These are phyloP conservation scores for Drosophila eugracilis DNA, from an alignment of 1,140 invertebrate species.

Conservation along the genomic window DNA sequence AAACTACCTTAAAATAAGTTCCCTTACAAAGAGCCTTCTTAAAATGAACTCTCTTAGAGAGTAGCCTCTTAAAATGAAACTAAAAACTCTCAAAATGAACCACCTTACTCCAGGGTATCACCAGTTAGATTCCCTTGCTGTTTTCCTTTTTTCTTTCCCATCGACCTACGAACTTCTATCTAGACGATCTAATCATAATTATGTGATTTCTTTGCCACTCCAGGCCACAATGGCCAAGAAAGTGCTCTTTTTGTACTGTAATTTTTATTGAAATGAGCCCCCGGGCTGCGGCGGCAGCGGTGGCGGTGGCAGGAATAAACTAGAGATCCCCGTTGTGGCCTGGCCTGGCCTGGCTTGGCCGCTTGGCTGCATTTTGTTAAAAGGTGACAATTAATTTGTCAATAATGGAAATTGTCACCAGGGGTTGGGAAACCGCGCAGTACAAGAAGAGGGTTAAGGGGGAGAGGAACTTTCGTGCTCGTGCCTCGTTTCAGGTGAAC, in stretches of 20 bases:
- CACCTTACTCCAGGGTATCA: neutral
- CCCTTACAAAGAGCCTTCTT: neutral
- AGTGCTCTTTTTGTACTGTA: conserved; percentile 55
- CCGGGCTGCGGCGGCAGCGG: no score
- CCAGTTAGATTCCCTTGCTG: neutral
- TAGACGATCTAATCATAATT: conserved; percentile 74
- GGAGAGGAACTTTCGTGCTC: conserved; percentile 37
- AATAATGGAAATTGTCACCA: conserved; percentile 76
- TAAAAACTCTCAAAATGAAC: neutral
- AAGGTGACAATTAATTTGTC: conserved; percentile 83
- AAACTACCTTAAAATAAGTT: no score
- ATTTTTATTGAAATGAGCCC: conserved; percentile 72
- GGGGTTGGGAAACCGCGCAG: neutral
- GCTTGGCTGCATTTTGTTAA: conserved; percentile 75
- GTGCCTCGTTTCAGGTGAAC: conserved; percentile 47
- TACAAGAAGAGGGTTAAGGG: no score
- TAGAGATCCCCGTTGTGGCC: conserved; percentile 12
- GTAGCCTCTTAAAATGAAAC: neutral
- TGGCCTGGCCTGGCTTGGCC: no score
- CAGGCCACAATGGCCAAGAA: conserved; percentile 25
- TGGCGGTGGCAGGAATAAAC: neutral
- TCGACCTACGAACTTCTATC: conserved; percentile 11
- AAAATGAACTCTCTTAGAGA: neutral
- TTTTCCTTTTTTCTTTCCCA: neutral
- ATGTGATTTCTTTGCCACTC: conserved; percentile 61